phyloP scores from a whole-genome alignment of 2,797 vertebrate species.

The Spondyliosoma cantharus region DNA sequence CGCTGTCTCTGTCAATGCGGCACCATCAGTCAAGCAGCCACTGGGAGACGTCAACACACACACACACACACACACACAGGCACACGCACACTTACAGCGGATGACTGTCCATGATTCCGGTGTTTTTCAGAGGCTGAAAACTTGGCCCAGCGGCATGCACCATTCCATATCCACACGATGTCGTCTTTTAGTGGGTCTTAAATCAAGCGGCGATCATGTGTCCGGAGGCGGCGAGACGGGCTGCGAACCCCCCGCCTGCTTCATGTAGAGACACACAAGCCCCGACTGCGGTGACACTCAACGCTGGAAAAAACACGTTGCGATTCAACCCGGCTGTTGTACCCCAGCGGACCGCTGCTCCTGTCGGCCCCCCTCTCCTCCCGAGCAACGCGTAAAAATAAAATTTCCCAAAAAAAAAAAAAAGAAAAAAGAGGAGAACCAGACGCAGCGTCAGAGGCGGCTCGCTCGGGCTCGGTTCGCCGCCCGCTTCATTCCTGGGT shows the following conservation, averaged over 20 bases:
- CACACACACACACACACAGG: slow-evolving; percentile 8
- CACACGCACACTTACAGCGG: slow-evolving; percentile 78
- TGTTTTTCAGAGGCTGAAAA: slow-evolving; percentile 85
- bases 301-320: slow-evolving; percentile 70
- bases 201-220: slow-evolving; percentile 52
- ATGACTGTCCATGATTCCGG: slow-evolving; percentile 89
- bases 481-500: slow-evolving; percentile 23
- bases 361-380: background rate
- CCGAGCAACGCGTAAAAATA: background rate
- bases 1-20: slow-evolving; percentile 79
- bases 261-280: slow-evolving; percentile 53
- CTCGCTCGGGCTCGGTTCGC: too few relatives aligned
- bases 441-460: slow-evolving; percentile 4
- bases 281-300: slow-evolving; percentile 66
- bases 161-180: slow-evolving; percentile 88
- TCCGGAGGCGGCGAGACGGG: slow-evolving; percentile 60
- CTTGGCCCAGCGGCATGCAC: slow-evolving; percentile 88
- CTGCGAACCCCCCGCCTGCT: slow-evolving; percentile 50
- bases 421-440: too few relatives aligned
- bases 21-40: slow-evolving; percentile 78
- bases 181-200: slow-evolving; percentile 59
- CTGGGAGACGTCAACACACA: slow-evolving; percentile 67
- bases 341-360: slow-evolving; percentile 44
- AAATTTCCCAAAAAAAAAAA: too few relatives aligned
- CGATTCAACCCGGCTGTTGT: slow-evolving; percentile 57